Base-by-base conservation (phyloP, 2,888 invertebrate genomes). In the Alentia gelatinosa region DNA sequence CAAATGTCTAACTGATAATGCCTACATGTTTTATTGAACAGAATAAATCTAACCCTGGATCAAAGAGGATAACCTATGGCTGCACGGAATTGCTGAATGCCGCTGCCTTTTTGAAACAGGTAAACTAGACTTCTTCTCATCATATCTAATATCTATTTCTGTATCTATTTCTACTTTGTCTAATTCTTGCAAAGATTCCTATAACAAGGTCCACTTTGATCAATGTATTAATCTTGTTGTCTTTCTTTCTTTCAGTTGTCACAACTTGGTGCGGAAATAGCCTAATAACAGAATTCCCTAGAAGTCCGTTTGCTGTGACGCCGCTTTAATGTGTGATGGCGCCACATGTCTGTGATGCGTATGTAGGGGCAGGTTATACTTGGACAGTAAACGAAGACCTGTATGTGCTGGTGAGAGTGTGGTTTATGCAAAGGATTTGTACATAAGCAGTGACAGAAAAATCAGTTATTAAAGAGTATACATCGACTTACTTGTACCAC, bases 61-160 rank as follows among this genome's bases (percentile, higher is more conserved):
- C 97, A 19, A 98, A 98, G 96, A 97, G 98, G 95, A 98, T 99
- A 92, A 98, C 98, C 90, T 99, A 99, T 96, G 99, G 99, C 63
- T 98, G 98, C 92, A 98, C 99, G 40, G 98, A 99, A 75, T 97
- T 99, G 92, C 98, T 98, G 93, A 99, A 98, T 96, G 98, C 99
- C 7, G 97, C 97, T 94, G 98, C 99, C 95, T 99, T 99, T 96
- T 97, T 99, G 92, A 98, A 98, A 96, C 99, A 99, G 94, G 95
- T 96, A 37, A 92, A 39, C 47, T 9, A 47, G 47, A n/a, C n/a
- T n/a, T n/a, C n/a, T n/a, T n/a, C n/a, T n/a, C n/a, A n/a, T n/a
- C n/a, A n/a, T n/a, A n/a, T n/a, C n/a, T n/a, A n/a, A n/a, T n/a
- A n/a, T n/a, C n/a, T n/a, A n/a, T n/a, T n/a, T 56, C 3, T n/a